Evolutionary conservation across 2,888 invertebrate species (phyloP).

Genomic region (Sesia apiformis): DNA sequence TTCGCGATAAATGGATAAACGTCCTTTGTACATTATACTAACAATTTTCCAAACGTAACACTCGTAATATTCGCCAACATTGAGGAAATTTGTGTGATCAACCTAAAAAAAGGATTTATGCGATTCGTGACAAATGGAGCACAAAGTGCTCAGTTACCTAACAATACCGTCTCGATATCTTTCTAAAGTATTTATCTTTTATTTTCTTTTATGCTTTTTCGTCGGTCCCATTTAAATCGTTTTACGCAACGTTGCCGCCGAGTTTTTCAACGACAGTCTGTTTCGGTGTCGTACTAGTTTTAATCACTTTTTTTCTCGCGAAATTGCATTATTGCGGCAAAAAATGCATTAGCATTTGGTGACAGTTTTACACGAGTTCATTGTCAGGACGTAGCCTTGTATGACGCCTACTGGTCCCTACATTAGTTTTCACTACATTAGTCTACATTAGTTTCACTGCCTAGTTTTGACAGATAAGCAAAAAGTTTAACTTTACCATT

Average conservation of each 20-base stretch:
- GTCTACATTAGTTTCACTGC: too few relatives aligned
- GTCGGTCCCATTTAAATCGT: constrained; percentile 18
- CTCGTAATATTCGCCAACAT: too few relatives aligned
- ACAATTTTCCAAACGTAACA: too few relatives aligned
- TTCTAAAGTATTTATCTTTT: neutral
- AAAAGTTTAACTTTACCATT: too few relatives aligned
- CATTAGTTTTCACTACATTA: too few relatives aligned
- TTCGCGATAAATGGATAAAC: too few relatives aligned
- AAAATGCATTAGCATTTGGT: constrained; percentile 8
- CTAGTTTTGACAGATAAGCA: too few relatives aligned
- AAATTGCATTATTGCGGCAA: constrained; percentile 7
- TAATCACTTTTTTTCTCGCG: constrained; percentile 1
- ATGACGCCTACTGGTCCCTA: neutral
- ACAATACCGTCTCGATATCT: neutral
- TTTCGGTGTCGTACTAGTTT: neutral
- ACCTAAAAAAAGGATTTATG: neutral
- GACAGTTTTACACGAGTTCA: constrained; percentile 17
- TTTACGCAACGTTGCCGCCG: constrained; percentile 23
- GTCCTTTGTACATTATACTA: too few relatives aligned
- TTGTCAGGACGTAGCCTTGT: constrained; percentile 15
- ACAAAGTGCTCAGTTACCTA: neutral
- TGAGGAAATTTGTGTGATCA: too few relatives aligned
- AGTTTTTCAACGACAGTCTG: constrained; percentile 11
- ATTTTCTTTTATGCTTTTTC: constrained; percentile 7
- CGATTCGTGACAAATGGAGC: neutral